A percentile compares a stretch with the other conserved stretches of the same genome.
Conservation (phyloP, 2,888 invertebrate species). For the Drosophila algonquin region DNA sequence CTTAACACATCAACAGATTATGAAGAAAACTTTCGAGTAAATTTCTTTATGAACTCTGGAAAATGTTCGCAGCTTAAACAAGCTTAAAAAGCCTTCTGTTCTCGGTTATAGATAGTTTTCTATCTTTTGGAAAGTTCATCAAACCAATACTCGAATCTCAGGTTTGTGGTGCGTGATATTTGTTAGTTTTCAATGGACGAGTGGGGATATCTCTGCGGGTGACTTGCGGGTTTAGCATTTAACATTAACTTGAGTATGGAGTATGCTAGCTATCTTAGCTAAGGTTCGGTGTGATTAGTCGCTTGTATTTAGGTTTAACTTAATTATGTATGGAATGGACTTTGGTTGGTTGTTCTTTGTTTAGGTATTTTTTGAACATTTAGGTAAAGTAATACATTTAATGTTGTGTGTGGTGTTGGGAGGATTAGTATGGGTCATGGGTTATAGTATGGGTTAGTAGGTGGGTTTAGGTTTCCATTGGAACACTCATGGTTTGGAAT, state of each 20-base stretch:
- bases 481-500: constrained; percentile 8
- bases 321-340: constrained; percentile 26
- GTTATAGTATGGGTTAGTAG: constrained; percentile 17
- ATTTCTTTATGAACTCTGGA: not conserved
- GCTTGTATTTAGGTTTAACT: constrained; percentile 32
- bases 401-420: constrained; percentile 40
- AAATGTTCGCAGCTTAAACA: not conserved
- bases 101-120: not conserved
- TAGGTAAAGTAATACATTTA: constrained; percentile 32
- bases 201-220: not conserved
- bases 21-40: not conserved
- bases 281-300: constrained; percentile 26
- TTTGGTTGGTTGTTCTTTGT: constrained; percentile 17
- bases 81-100: not conserved
- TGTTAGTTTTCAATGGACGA: constrained; percentile 12
- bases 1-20: not conserved
- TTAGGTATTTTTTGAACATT: constrained; percentile 22
- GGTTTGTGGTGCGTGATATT: constrained; percentile 17
- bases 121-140: constrained; percentile 15
- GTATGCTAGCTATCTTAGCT: constrained; percentile 41
- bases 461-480: constrained; percentile 19
- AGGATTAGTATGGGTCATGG: constrained; percentile 25
- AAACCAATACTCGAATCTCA: not conserved
- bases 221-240: constrained; percentile 18
- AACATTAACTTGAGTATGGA: constrained; percentile 38